These are phyloP conservation scores for Tenthredo scrophulariae DNA, from an alignment of 2,888 invertebrate species.

Conservation along the genomic window DNA sequence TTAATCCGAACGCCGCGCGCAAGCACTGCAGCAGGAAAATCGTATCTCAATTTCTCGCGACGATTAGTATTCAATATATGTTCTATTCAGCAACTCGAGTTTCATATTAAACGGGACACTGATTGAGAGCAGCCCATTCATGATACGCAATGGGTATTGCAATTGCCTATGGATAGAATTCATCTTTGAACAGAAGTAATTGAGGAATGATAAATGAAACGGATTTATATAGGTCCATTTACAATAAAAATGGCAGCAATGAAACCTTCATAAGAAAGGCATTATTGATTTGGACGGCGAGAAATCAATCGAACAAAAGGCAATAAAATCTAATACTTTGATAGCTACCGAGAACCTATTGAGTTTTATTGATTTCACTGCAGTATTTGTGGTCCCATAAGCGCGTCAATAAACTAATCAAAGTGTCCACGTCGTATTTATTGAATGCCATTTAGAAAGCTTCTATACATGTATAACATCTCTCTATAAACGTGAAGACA, in stretches of 20 bases:
- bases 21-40: not conserved
- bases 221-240: not conserved
- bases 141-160: not conserved
- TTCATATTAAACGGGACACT: not conserved
- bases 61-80: not conserved
- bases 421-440: not conserved
- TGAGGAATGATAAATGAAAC: not conserved
- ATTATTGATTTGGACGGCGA: not conserved
- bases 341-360: slow-evolving; percentile 11
- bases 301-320: not conserved
- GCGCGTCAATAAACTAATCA: slow-evolving; percentile 44
- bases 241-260: not conserved
- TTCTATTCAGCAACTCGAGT: too few relatives aligned
- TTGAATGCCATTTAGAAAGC: slow-evolving; percentile 3
- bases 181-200: not conserved
- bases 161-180: not conserved
- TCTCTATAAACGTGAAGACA: not conserved
- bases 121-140: not conserved
- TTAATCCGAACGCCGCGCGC: not conserved
- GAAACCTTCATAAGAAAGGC: not conserved
- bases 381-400: slow-evolving; percentile 2
- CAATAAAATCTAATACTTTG: not conserved
- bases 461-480: not conserved
- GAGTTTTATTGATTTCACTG: slow-evolving; percentile 38
- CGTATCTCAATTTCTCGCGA: not conserved